Percentiles rank a stretch among this genome's conserved stretches.
Conservation (phyloP, 2,797 vertebrate species). For the Melanotaenia nigrans region DNA sequence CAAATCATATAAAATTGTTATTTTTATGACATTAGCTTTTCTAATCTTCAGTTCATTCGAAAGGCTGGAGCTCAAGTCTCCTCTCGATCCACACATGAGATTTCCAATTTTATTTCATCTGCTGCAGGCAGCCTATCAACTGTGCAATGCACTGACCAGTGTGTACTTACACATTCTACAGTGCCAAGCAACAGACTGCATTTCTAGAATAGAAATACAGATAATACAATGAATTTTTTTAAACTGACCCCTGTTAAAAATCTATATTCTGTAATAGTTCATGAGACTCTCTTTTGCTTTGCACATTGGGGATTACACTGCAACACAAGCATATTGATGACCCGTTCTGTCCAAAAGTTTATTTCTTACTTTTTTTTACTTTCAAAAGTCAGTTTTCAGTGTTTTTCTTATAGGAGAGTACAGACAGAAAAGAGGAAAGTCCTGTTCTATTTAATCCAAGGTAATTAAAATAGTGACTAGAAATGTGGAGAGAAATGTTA, state of each 20-base stretch:
- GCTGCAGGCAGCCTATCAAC: slow-evolving; percentile 25
- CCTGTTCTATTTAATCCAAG: slow-evolving; percentile 22
- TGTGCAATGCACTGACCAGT: slow-evolving; percentile 13
- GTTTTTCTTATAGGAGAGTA: not conserved
- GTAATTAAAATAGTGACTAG: slow-evolving; percentile 41
- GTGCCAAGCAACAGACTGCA: slow-evolving; percentile 6
- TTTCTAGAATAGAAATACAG: slow-evolving; percentile 2
- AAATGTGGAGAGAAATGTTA: slow-evolving; percentile 18
- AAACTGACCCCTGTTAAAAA: not conserved
- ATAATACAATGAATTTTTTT: not conserved
- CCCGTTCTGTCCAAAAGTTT: not conserved
- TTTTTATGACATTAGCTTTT: not conserved
- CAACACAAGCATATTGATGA: not conserved
- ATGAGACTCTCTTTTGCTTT: not conserved
- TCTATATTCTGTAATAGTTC: not conserved
- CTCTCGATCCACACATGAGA: slow-evolving; percentile 13
- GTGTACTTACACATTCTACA: slow-evolving; percentile 1
- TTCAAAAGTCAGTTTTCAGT: slow-evolving; percentile 11
- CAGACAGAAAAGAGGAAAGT: not conserved
- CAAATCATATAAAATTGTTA: slow-evolving; percentile 1
- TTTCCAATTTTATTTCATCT: slow-evolving; percentile 20
- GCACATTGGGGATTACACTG: not conserved
- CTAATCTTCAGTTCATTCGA: slow-evolving; percentile 1
- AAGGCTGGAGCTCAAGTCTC: slow-evolving; percentile 4
- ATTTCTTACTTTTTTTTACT: not conserved